These are phyloP conservation scores for Meliscaeva auricollis DNA, from an alignment of 2,888 invertebrate genomes.

Conservation along the genomic window DNA sequence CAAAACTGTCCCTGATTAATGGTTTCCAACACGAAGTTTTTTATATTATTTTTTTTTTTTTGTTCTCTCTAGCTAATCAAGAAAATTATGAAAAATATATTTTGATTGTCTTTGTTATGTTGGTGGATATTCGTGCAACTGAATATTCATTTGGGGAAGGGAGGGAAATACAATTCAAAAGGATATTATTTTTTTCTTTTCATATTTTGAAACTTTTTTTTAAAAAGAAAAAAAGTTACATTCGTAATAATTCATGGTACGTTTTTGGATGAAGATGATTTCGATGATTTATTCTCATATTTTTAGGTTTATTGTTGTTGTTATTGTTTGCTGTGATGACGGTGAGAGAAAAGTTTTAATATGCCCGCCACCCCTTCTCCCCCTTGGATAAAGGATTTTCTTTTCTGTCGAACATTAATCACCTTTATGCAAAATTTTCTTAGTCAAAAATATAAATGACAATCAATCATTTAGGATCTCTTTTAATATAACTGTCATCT, in stretches of 20 bases:
- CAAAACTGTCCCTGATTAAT: slow-evolving; percentile 45
- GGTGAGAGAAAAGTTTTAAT: neutral
- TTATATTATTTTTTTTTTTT: slow-evolving; percentile 1
- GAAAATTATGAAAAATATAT: slow-evolving; percentile 15
- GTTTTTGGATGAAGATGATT: neutral
- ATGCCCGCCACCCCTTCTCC: too few species aligned
- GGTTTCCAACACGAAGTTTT: slow-evolving; percentile 54
- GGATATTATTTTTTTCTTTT: neutral
- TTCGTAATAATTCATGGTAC: slow-evolving; percentile 14
- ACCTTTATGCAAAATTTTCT: slow-evolving; percentile 32
- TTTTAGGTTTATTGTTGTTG: neutral
- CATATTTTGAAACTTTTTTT: neutral
- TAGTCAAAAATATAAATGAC: neutral
- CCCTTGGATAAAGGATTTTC: neutral
- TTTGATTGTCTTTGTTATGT: slow-evolving; percentile 25
- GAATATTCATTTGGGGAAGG: slow-evolving; percentile 11
- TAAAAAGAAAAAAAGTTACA: neutral
- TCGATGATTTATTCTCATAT: slow-evolving; percentile 3
- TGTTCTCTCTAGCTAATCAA: neutral
- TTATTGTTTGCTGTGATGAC: too few species aligned
- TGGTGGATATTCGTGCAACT: slow-evolving; percentile 4
- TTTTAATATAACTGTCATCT: slow-evolving; percentile 48
- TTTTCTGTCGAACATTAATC: slow-evolving; percentile 26
- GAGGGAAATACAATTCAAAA: neutral
- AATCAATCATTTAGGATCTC: slow-evolving; percentile 35